Evolutionary conservation across 2,113 vertebrate species (phyloP).

Genomic region (Sterna hirundo): DNA sequence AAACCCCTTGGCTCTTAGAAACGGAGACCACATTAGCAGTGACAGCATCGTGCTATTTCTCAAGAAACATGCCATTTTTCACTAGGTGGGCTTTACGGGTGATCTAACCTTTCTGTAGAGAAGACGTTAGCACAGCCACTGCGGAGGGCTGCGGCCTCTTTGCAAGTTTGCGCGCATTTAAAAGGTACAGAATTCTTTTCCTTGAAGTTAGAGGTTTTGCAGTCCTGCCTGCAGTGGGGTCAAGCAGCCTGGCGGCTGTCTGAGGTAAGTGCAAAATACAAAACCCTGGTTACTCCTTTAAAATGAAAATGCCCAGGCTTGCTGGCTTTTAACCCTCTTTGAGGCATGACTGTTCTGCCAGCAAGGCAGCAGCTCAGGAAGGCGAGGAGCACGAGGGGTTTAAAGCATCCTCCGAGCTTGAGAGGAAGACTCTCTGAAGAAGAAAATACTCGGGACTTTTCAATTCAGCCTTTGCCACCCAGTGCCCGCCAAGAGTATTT

Average conservation of each 20-base stretch:
- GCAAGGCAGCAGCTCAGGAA: slow-evolving; percentile 6
- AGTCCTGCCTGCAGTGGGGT: not conserved
- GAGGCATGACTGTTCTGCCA: slow-evolving; percentile 31
- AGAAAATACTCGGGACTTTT: not conserved
- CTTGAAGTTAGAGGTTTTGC: not conserved
- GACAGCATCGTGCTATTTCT: not conserved
- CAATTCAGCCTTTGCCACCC: not conserved
- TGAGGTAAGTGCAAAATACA: not conserved
- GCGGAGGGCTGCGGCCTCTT: not conserved
- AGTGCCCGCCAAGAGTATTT: not conserved
- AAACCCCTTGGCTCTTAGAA: not conserved
- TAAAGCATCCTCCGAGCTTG: not conserved
- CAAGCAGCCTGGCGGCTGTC: not conserved
- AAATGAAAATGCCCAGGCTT: not conserved
- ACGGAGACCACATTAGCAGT: not conserved
- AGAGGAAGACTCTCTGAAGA: not conserved
- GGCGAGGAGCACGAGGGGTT: not conserved
- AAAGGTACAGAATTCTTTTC: not conserved
- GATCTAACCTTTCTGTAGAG: not conserved
- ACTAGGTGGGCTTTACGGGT: not conserved
- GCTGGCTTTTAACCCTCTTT: slow-evolving; percentile 30
- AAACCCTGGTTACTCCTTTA: not conserved
- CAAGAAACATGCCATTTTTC: not conserved
- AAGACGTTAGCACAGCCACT: not conserved
- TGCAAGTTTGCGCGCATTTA: not conserved